Evolutionary conservation across 2,113 vertebrate species (phyloP), one percentile per base, ranked within the genome.

Genomic region (Falcunculus frontatus): DNA sequence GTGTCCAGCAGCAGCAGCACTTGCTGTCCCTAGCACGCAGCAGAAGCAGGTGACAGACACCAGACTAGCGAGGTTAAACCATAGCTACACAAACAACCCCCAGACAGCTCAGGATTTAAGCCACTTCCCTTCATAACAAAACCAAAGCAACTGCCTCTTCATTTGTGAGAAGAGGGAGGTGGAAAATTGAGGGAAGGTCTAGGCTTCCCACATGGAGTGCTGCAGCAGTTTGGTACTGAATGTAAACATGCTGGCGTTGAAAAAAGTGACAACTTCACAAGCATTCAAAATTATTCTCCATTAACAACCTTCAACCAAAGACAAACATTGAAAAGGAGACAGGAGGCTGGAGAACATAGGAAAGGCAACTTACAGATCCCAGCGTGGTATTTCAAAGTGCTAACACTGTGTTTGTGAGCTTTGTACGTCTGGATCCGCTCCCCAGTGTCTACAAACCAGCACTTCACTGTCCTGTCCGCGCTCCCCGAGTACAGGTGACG

Each of bases 401-500:
- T 98, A 81, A 98, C 98, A 27, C 97, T 98, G 97, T 97, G 98
- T 60, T 98, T 97, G 96, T 98, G 98, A 78, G 98, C 94, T 13
- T 98, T 96, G 96, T 98, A 98, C 0, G 98, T 98, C 80, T 97
- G 96, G 94, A 98, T 92, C 7, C 81, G 86, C 96, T 98, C 97
- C 37, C 98, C 98, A 2, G 97, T 98, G 87, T 98, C 98, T 0
- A 96, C 96, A 89, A 98, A 95, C 98, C 98, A 98, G 96, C 98
- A 98, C 94, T 98, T 98, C 81, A 97, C 98, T 0, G 98, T 98
- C 95, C 97, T 95, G 97, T 98, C 98, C 0, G 98, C 96, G 0
- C 98, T 98, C 42, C 98, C 98, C 1, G 98, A 98, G 81, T 98
- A 98, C 89, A 98, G 89, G 46, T 98, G 97, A 44, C 90, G 97